phyloP scores from a whole-genome alignment of 1,140 invertebrate species.

The Lepidurus packardi region DNA sequence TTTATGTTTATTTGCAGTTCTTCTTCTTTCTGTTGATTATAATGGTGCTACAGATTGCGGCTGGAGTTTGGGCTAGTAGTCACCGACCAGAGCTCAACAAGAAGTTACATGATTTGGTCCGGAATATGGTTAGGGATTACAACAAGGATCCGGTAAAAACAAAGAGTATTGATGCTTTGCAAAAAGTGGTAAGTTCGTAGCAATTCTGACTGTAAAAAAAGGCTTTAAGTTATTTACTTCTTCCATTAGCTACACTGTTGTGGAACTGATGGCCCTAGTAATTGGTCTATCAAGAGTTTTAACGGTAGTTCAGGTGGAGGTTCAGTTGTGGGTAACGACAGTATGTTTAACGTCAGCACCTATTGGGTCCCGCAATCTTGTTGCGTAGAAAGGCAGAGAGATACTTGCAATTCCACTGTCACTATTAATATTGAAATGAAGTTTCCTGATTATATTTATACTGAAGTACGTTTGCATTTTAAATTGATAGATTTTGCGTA shows the following conservation, averaged over 20 bases:
- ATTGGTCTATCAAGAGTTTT: constrained; percentile 62
- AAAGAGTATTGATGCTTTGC: constrained; percentile 61
- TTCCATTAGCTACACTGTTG: constrained; percentile 58
- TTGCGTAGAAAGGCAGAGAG: constrained; percentile 40
- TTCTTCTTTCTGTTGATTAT: constrained; percentile 67
- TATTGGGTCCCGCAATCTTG: constrained; percentile 51
- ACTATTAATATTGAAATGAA: constrained; percentile 49
- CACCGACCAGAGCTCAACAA: constrained; percentile 60
- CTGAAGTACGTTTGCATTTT: constrained; percentile 46
- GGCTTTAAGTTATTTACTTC: constrained; percentile 37
- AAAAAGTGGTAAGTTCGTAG: constrained; percentile 51
- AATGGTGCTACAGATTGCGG: constrained; percentile 67
- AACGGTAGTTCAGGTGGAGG: constrained; percentile 43
- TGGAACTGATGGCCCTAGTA: constrained; percentile 60
- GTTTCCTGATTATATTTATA: constrained; percentile 50
- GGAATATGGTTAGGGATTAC: constrained; percentile 63
- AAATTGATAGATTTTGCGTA: background rate
- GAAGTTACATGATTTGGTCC: constrained; percentile 55
- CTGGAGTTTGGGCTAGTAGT: constrained; percentile 63
- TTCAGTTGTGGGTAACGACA: constrained; percentile 37
- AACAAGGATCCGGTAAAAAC: constrained; percentile 51
- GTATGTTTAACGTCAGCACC: constrained; percentile 33
- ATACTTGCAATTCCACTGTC: constrained; percentile 47
- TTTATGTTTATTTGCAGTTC: constrained; percentile 52
- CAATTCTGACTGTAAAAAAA: background rate